Percentiles rank a stretch among this genome's conserved stretches.
phyloP scores from a whole-genome alignment of 1,140 invertebrate species.

The Pseudomyrmex gracilis region DNA sequence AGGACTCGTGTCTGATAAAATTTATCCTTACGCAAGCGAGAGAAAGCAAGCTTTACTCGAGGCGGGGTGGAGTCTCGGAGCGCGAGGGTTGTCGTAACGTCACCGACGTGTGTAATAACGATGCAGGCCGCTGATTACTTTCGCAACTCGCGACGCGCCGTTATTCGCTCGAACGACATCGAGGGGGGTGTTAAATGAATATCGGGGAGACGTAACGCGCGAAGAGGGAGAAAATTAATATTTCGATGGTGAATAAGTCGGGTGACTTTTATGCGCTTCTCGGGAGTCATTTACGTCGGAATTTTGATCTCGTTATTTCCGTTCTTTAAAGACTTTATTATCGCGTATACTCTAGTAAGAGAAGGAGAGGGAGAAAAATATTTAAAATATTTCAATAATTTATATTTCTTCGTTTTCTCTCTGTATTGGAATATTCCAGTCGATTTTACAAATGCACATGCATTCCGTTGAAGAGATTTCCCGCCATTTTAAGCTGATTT shows the following conservation, averaged over 20 bases:
- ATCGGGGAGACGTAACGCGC: background rate
- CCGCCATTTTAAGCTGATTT: conserved; percentile 4
- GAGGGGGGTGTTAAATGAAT: conserved; percentile 28
- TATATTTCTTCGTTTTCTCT: background rate
- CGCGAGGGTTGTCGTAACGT: conserved; percentile 45
- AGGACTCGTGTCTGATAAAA: conserved; percentile 67
- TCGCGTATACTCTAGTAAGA: background rate
- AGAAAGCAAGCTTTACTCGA: background rate
- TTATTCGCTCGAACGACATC: conserved; percentile 20
- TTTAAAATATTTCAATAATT: background rate
- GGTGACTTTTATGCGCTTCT: background rate
- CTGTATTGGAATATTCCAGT: background rate
- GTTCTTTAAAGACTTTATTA: background rate
- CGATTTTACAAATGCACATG: background rate
- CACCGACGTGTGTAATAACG: conserved; percentile 67
- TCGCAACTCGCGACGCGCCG: conserved; percentile 2
- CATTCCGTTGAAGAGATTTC: background rate
- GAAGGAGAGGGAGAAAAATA: background rate
- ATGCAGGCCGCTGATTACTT: conserved; percentile 63
- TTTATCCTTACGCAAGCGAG: conserved; percentile 46
- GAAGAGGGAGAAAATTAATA: conserved; percentile 26
- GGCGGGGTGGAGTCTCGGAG: conserved; percentile 62
- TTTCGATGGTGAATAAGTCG: background rate
- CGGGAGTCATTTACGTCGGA: background rate
- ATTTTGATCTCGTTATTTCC: conserved; percentile 20